phyloP scores from a whole-genome alignment of 2,888 invertebrate genomes.

The Epirrita christyi region DNA sequence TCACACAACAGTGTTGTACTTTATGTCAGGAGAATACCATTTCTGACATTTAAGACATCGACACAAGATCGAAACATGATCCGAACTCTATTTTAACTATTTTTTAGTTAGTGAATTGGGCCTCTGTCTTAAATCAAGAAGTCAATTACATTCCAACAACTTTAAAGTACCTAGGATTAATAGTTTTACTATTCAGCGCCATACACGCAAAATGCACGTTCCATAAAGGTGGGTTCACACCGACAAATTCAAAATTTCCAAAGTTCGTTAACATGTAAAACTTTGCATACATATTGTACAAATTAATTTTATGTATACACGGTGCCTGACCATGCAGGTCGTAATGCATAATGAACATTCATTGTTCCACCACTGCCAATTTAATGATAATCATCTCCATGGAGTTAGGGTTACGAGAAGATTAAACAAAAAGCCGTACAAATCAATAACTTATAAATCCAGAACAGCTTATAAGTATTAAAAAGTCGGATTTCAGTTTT shows the following conservation, averaged over 20 bases:
- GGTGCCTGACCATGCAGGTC: slow-evolving; percentile 59
- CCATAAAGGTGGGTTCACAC: too few relatives aligned
- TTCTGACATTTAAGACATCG: too few relatives aligned
- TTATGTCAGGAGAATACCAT: too few relatives aligned
- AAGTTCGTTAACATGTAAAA: slow-evolving; percentile 32
- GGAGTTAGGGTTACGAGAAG: slow-evolving; percentile 19
- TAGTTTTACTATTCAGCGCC: too few relatives aligned
- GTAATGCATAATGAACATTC: slow-evolving; percentile 41
- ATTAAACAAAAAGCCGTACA: slow-evolving; percentile 15
- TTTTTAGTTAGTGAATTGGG: too few relatives aligned
- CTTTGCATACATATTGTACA: slow-evolving; percentile 37
- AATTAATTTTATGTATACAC: slow-evolving; percentile 46
- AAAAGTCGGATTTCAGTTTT: too few relatives aligned
- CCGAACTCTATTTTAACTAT: too few relatives aligned
- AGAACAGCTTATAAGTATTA: not conserved
- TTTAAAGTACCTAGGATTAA: not conserved
- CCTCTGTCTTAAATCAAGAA: too few relatives aligned
- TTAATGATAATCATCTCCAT: slow-evolving; percentile 37
- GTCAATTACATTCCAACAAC: too few relatives aligned
- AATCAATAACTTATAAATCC: not conserved
- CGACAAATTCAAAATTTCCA: not conserved
- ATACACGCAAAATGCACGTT: too few relatives aligned
- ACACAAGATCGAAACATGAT: too few relatives aligned
- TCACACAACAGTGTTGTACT: too few relatives aligned
- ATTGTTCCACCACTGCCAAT: slow-evolving; percentile 41